Percentiles rank a stretch among this genome's conserved stretches.
Conservation (phyloP, 2,797 vertebrate genomes). For the Moxostoma hubbsi region DNA sequence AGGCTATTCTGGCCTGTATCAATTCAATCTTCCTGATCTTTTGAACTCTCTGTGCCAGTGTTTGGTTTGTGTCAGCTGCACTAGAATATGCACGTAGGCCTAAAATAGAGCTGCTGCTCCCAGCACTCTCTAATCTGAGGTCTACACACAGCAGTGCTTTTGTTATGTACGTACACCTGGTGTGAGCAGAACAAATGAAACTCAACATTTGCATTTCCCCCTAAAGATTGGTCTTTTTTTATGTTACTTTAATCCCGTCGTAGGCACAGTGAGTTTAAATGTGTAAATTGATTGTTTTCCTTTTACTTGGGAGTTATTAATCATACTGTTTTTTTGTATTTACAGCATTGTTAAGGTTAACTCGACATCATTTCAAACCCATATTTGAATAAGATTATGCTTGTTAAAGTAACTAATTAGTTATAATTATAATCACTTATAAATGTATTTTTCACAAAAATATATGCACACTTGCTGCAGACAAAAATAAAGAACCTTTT, state of each 20-base stretch:
- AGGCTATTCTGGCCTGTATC: neutral
- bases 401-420: neutral
- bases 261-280: neutral
- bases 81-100: conserved; percentile 70
- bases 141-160: conserved; percentile 56
- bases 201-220: neutral
- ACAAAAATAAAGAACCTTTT: neutral
- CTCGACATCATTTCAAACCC: neutral
- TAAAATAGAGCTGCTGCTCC: conserved; percentile 75
- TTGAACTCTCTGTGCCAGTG: conserved; percentile 36
- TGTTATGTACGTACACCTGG: conserved; percentile 18
- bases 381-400: neutral
- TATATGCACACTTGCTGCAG: neutral
- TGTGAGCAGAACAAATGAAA: conserved; percentile 6
- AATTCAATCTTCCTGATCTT: conserved; percentile 28
- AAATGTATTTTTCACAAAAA: neutral
- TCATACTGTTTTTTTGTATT: neutral
- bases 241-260: too few species aligned
- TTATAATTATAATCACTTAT: neutral
- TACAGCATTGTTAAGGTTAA: neutral
- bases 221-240: neutral
- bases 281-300: neutral
- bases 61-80: conserved; percentile 70
- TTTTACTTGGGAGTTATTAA: neutral
- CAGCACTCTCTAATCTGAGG: conserved; percentile 75